Base-by-base conservation (phyloP, 2,113 vertebrate species). In the Clarias gariepinus region DNA sequence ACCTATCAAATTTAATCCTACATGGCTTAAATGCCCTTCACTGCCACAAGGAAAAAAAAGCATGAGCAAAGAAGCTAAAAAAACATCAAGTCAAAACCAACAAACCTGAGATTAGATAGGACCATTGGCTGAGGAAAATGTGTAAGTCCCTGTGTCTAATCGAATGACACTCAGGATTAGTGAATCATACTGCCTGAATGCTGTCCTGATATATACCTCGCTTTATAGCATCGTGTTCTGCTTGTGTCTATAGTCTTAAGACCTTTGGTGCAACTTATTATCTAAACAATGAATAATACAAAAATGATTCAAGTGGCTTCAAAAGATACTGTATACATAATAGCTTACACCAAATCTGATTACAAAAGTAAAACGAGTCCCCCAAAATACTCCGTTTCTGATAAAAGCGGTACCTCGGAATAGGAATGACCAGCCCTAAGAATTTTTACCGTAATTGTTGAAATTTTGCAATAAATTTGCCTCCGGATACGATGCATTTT, bases 1-100 rank as follows among this genome's bases (percentile, higher is more conserved):
- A 90, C 92, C 91, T 93, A 93, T 95, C 92, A 94, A 91, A 93
- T 91, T 89, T 95, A 95, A 95, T 95, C 94, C 93, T 92, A 92
- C 92, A 92, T 90, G 92, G 92, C 92, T 94, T 91, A 92, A 94
- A 95, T 93, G 93, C 89, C 93, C 94, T 95, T 95, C 83, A 80
- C 83, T 41, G 83, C 87, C 74, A 63, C 58, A 82, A 88, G 83
- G 83, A 52, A 52, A 74, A 30, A 63, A 58, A 84, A 69, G 47
- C 28, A 76, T 3, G 25, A 57, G 60, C 61, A 68, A 79, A 85
- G n/a, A 78, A 78, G 60, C 63, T 64, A 79, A 79, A 82, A 81
- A 77, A 64, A 64, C 36, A 55, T 64, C 57, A 52, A 64, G 73
- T 78, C 36, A 78, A 79, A 87, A 82, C 71, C 52, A 83, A 94